A percentile compares a stretch with the other conserved stretches of the same genome.
Evolutionary conservation across 2,113 vertebrate genomes (phyloP).

Genomic region (Tapirus terrestris): DNA sequence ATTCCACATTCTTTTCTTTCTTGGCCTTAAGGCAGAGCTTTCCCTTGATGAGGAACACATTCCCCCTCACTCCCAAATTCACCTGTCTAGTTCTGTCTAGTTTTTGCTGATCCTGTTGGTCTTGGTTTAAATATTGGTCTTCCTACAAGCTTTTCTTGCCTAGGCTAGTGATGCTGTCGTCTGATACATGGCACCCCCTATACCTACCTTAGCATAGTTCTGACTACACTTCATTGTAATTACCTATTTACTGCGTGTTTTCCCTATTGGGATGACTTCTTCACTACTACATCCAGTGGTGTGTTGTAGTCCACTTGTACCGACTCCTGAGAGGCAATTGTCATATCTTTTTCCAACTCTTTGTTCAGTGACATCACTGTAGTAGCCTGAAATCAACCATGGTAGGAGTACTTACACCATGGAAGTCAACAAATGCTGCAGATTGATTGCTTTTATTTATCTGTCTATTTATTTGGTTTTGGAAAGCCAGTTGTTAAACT

Average conservation of each 20-base stretch:
- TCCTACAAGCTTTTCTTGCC: not conserved
- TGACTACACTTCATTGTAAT: not conserved
- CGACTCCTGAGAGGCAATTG: not conserved
- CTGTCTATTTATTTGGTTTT: not conserved
- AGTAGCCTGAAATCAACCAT: not conserved
- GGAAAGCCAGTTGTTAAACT: not conserved
- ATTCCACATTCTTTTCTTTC: not conserved
- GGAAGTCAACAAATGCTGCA: not conserved
- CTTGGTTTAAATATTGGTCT: not conserved
- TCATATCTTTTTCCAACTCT: not conserved
- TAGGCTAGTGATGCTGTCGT: not conserved
- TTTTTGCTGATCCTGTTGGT: not conserved
- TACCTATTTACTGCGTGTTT: not conserved
- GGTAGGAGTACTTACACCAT: too few species aligned
- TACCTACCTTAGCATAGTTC: not conserved
- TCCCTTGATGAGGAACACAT: not conserved
- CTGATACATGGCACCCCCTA: not conserved
- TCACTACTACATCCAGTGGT: not conserved
- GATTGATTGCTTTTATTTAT: not conserved
- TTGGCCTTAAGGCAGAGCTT: not conserved
- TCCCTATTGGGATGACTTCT: too few species aligned
- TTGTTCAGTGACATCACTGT: not conserved
- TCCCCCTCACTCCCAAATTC: not conserved
- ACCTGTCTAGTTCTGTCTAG: not conserved
- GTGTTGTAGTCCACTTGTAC: not conserved